Conservation (phyloP, 2,113 vertebrate genomes). For the Vulpes ferrilata region DNA sequence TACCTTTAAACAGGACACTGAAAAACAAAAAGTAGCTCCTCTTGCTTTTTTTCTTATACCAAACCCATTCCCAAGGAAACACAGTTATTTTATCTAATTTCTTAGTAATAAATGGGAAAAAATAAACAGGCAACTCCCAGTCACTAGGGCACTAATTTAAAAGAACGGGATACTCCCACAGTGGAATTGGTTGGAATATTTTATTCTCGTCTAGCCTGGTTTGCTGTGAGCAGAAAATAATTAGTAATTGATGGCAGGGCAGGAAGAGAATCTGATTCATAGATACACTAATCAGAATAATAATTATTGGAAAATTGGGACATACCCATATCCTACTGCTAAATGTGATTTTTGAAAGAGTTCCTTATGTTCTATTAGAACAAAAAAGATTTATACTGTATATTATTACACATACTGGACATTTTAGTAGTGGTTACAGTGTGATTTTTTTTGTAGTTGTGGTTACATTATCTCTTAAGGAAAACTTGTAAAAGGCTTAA, state of each 20-base stretch:
- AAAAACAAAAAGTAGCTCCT: not conserved
- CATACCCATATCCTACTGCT: not conserved
- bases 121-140: constrained; percentile 80
- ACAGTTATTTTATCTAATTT: constrained; percentile 79
- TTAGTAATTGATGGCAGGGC: constrained; percentile 77
- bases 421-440: constrained; percentile 9
- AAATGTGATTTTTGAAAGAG: constrained; percentile 34
- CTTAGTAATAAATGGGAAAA: constrained; percentile 79
- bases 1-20: not conserved
- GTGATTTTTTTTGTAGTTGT: constrained; percentile 27
- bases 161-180: constrained; percentile 73
- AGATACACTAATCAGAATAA: constrained; percentile 73
- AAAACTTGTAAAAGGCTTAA: constrained; percentile 54
- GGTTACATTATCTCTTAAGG: constrained; percentile 49
- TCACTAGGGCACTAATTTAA: constrained; percentile 73
- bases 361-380: not conserved
- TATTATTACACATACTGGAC: constrained; percentile 15
- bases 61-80: not conserved
- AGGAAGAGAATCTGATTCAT: constrained; percentile 82
- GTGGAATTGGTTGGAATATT: constrained; percentile 81
- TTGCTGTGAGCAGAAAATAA: constrained; percentile 77
- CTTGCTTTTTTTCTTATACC: constrained; percentile 25
- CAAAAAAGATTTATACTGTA: constrained; percentile 27
- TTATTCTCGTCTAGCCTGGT: constrained; percentile 72
- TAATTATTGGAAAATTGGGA: constrained; percentile 74